Evolutionary conservation across 2,113 vertebrate species (phyloP).

Genomic region (Glareola pratincola): DNA sequence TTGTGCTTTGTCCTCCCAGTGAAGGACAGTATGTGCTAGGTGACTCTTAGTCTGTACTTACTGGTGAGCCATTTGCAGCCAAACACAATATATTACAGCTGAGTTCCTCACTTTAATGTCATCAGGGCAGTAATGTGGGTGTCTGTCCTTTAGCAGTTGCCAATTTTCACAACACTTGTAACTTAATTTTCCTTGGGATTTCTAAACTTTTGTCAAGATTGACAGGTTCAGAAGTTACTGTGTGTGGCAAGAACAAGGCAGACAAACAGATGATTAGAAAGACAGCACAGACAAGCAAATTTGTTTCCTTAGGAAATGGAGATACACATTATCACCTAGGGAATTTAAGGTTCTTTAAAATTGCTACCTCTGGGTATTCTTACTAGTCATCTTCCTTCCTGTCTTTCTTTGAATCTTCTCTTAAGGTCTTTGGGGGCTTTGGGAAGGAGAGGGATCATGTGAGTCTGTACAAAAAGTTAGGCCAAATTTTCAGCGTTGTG

Average conservation of each 20-base stretch:
- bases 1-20: neutral
- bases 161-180: neutral
- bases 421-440: neutral
- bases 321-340: neutral
- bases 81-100: neutral
- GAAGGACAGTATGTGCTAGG: neutral
- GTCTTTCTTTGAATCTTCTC: neutral
- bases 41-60: neutral
- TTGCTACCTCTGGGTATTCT: conserved; percentile 13
- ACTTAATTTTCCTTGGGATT: conserved; percentile 1
- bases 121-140: neutral
- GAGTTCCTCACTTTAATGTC: neutral
- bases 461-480: neutral
- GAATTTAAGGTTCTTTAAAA: conserved; percentile 22
- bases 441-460: neutral
- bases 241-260: neutral
- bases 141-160: neutral
- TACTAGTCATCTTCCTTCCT: conserved; percentile 39
- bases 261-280: conserved; percentile 41
- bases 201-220: neutral
- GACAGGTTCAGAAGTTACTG: neutral
- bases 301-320: conserved; percentile 44
- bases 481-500: neutral
- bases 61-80: neutral
- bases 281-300: conserved; percentile 34